Base-by-base conservation (phyloP, 2,113 vertebrate species). In the Bubalus kerabau region DNA sequence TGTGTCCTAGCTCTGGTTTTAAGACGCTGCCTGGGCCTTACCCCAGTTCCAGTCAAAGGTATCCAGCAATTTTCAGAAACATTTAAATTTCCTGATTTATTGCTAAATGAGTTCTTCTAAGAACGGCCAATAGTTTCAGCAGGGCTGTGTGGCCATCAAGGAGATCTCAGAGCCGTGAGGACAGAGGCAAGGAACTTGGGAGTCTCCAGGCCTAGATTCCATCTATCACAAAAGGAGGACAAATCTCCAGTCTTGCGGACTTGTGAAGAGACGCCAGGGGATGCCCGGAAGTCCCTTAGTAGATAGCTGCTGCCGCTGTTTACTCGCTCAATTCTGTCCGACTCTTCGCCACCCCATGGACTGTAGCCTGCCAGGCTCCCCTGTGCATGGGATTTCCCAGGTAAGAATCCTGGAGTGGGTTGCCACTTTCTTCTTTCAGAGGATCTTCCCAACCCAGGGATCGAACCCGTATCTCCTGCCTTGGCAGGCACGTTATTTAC, bases 191-290 rank as follows among this genome's bases (percentile, higher is more conserved):
- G 30, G 15, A 43, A 32, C 19, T 32, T 15, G 32, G 54, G 71
- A 15, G 30, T 19, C 14, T 59, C 24, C 5, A 0, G 3, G 24
- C 43, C 84, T 90, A 0, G 6, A 57, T 36, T 71, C 82, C 11
- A 19, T 23, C 14, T 8, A 15, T 28, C 14, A 8, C 21, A 32
- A 60, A 50, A n/a, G 6, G 50, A 32, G 30, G 60, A 52, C 12
- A 21, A 48, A 32, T 59, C 71, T 36, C 19, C 16, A 2, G 2
- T 19, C 32, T 60, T 0, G 0, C 1, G 7, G 67, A 13, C 7
- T 8, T 43, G 48, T 50, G 83, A 78, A 21, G 30, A 43, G 15
- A 50, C 26, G 5, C 9, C 14, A 28, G 21, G 56, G 12, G 10
- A 28, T 16, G 5, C 7, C 28, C 12, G 0, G 54, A 76, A 36